These are phyloP conservation scores for Smithornis capensis DNA, from an alignment of 2,113 vertebrate species.

Conservation along the genomic window DNA sequence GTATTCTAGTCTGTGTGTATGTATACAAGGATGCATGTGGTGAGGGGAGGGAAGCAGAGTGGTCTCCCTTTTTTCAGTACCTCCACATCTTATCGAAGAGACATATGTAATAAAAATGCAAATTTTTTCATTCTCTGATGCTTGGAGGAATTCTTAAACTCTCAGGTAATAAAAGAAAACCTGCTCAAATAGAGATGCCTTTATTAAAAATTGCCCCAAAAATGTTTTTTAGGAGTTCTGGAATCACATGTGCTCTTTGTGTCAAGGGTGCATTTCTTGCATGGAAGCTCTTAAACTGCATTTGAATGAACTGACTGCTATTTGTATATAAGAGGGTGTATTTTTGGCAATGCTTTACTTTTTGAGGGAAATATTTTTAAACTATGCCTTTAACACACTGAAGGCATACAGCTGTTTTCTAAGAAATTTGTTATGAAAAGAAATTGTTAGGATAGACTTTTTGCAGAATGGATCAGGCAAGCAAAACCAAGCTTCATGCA, in stretches of 20 bases:
- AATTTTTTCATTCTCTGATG: background rate
- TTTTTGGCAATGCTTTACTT: background rate
- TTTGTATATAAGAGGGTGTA: background rate
- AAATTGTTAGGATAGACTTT: background rate
- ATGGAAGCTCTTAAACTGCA: background rate
- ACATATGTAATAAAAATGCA: background rate
- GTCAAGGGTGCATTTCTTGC: background rate
- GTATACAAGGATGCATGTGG: accelerated
- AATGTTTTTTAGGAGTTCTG: background rate
- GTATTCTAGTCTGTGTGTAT: accelerated
- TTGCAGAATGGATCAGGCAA: background rate
- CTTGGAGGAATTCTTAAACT: background rate
- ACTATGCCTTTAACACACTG: background rate
- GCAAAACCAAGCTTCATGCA: background rate
- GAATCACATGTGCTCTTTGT: background rate
- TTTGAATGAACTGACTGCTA: background rate
- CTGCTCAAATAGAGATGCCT: background rate
- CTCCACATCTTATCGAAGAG: background rate
- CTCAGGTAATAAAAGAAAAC: background rate
- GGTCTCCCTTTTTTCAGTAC: background rate
- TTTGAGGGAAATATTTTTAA: background rate
- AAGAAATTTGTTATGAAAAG: background rate
- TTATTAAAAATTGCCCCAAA: background rate
- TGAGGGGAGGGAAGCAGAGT: accelerated
- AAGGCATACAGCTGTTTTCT: background rate